These are phyloP conservation scores for Drosophila kambysellisi DNA, from an alignment of 2,888 invertebrate genomes.

Conservation along the genomic window DNA sequence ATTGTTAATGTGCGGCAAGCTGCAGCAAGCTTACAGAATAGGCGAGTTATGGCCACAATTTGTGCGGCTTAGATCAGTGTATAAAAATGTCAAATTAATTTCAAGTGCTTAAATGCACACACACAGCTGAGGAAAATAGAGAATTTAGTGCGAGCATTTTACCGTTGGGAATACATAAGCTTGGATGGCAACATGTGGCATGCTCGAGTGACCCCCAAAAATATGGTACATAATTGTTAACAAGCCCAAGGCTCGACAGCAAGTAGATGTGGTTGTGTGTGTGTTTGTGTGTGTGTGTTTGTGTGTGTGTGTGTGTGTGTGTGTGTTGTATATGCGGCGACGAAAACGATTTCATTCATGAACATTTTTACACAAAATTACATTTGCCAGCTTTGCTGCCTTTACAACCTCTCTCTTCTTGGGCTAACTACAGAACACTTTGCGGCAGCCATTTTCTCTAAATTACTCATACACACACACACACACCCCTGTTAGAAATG, in stretches of 20 bases:
- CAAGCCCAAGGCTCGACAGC: conserved; percentile 34
- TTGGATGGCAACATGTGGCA: conserved; percentile 53
- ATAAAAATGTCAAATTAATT: conserved; percentile 67
- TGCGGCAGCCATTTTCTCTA: conserved; percentile 60
- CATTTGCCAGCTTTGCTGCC: conserved; percentile 36
- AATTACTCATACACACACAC: conserved; percentile 50
- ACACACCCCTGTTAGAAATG: conserved; percentile 2
- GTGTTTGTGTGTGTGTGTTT: not conserved
- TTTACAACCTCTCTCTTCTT: not conserved
- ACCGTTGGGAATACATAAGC: conserved; percentile 30
- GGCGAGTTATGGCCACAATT: conserved; percentile 44
- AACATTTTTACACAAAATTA: conserved; percentile 72
- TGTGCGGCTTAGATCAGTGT: conserved; percentile 37
- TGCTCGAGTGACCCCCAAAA: conserved; percentile 63
- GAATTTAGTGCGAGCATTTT: conserved; percentile 40
- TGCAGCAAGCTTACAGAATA: conserved; percentile 6
- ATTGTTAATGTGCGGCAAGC: not conserved
- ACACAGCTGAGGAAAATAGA: conserved; percentile 14
- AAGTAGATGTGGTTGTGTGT: not conserved
- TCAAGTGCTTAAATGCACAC: conserved; percentile 54
- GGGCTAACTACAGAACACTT: conserved; percentile 54
- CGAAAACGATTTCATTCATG: conserved; percentile 71
- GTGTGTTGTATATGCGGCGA: conserved; percentile 17
- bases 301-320: conserved; percentile 9
- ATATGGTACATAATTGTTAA: conserved; percentile 68